Evolutionary conservation across 2,888 invertebrate species (phyloP), one percentile per base, ranked within the genome.

Genomic region (Biston stratarius): DNA sequence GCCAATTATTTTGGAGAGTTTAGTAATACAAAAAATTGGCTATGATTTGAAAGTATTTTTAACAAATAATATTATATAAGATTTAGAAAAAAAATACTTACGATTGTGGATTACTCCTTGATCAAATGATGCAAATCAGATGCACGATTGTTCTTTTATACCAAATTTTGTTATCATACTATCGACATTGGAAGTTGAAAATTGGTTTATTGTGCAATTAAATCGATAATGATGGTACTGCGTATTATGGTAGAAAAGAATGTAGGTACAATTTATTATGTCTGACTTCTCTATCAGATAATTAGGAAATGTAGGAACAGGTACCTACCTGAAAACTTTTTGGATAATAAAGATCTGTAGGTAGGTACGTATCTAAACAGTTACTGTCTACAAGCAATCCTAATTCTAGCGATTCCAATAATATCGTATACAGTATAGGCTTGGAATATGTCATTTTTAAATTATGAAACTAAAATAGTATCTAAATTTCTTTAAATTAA

Each of bases 181-280:
- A 58, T 58, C 44, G 15, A 58, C 53, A 56, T 49, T 52, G 12
- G 42, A 12, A 55, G 62, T 63, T 61, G 47, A 48, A 44, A 67
- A 73, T 73, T 62, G n/a, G 1, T 79, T 78, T 78, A 77, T 75
- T n/a, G 61, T 42, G 9, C 45, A 68, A 70, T 73, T 77, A 73
- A 75, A 74, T 64, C 62, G 62, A 75, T 77, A 69, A 48, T 42
- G 9, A 52, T 57, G 44, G 36, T 5, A 38, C 38, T 64, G 64
- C 15, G 40, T 67, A 70, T 61, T 24, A 61, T 55, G 40, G 12
- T 69, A 48, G 42, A 49, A 59, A 57, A 34, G 49, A 44, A 61
- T 53, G 1, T n/a, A n/a, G n/a, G n/a, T 38, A 33, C 6, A 49
- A 34, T 42, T 34, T 42, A 42, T 34, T 33, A 7, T 8, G 33